Percentiles rank a stretch among this genome's conserved stretches.
These are phyloP conservation scores for Lycia hirtaria DNA, from an alignment of 2,888 invertebrate species.

Conservation along the genomic window DNA sequence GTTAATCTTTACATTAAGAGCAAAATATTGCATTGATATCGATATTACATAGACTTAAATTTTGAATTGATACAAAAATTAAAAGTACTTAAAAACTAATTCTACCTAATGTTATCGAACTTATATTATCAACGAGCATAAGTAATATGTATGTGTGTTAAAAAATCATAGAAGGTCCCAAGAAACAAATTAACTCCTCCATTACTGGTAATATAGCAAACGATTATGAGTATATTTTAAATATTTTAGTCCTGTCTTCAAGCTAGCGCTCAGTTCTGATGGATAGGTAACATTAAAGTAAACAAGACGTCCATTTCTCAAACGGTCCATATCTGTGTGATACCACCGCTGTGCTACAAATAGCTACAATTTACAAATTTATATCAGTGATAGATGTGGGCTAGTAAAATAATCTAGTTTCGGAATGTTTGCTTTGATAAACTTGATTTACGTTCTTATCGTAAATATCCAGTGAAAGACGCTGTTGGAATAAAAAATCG, in stretches of 20 bases:
- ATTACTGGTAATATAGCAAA: conserved; percentile 4
- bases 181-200: neutral
- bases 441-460: conserved; percentile 25
- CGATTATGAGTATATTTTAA: conserved; percentile 20
- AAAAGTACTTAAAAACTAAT: no score
- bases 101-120: no score
- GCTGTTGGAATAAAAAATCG: neutral
- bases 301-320: conserved; percentile 64
- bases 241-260: conserved; percentile 46
- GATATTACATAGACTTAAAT: no score
- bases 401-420: conserved; percentile 31
- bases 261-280: conserved; percentile 48
- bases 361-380: conserved; percentile 50
- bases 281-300: conserved; percentile 62
- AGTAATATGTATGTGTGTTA: no score
- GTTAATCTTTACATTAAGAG: no score
- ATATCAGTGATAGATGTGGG: conserved; percentile 34
- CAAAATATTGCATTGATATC: no score
- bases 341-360: conserved; percentile 56
- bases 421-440: conserved; percentile 31
- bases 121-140: no score
- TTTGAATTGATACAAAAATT: no score
- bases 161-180: neutral
- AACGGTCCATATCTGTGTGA: conserved; percentile 51
- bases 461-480: conserved; percentile 9